phyloP scores from a whole-genome alignment of 2,113 vertebrate species.

The Melanerpes formicivorus region DNA sequence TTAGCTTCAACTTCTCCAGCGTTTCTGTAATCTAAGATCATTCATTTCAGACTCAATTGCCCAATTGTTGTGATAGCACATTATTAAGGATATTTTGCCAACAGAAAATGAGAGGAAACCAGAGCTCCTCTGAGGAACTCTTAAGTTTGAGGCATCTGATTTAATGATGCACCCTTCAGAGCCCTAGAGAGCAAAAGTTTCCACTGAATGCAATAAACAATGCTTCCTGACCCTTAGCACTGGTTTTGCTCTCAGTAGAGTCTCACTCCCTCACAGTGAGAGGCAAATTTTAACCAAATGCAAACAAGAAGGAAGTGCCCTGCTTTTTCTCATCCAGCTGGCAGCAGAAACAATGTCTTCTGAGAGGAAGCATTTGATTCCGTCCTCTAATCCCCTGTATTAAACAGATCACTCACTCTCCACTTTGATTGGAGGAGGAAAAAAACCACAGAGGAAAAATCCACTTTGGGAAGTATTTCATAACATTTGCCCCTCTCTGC shows the following conservation, averaged over 20 bases:
- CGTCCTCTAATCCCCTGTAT: neutral
- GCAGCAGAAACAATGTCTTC: neutral
- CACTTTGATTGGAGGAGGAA: neutral
- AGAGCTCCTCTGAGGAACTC: neutral
- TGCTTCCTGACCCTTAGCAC: neutral
- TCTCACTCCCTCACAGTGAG: neutral
- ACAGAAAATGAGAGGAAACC: neutral
- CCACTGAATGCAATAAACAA: neutral
- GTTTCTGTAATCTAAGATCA: neutral
- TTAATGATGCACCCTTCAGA: neutral
- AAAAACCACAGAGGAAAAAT: neutral
- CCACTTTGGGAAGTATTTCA: neutral
- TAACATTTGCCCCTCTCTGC: neutral
- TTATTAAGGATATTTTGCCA: neutral
- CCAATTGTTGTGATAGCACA: neutral
- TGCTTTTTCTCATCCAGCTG: neutral
- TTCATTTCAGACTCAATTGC: neutral
- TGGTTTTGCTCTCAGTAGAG: neutral
- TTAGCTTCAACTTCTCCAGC: neutral
- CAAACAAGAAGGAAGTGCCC: fast-evolving
- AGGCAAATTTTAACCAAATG: neutral
- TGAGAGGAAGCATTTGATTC: neutral
- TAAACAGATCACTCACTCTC: neutral
- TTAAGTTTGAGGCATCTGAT: neutral
- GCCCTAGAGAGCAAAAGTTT: neutral